Conservation (phyloP, 2,888 invertebrate species). For the Cosmia pyralina region DNA sequence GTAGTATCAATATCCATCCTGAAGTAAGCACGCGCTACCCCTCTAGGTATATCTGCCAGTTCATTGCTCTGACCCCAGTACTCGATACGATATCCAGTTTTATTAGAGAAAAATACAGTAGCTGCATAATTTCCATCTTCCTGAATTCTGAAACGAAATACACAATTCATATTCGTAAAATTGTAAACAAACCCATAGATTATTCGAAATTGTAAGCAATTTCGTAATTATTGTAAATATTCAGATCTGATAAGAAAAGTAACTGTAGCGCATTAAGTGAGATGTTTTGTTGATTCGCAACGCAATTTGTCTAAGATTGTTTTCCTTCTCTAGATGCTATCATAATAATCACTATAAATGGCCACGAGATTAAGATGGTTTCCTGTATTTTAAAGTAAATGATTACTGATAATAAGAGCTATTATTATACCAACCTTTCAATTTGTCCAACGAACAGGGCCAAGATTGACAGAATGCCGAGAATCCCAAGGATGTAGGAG, state of each 20-base stretch:
- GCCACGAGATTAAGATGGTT: constrained; percentile 24
- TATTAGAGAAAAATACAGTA: constrained; percentile 92
- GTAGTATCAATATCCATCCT: constrained; percentile 93
- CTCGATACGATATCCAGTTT: constrained; percentile 93
- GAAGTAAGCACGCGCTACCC: constrained; percentile 94
- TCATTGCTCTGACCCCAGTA: constrained; percentile 95
- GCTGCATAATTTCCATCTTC: constrained; percentile 94
- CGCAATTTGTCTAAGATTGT: constrained; percentile 42
- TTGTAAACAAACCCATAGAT: constrained; percentile 10
- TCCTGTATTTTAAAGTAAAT: constrained; percentile 38
- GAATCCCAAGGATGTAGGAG: constrained; percentile 92
- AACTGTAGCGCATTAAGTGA: constrained; percentile 32
- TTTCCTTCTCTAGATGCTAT: constrained; percentile 26
- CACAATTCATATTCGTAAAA: constrained; percentile 1
- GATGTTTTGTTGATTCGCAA: constrained; percentile 42
- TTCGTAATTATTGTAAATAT: constrained; percentile 27
- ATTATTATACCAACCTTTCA: constrained; percentile 88
- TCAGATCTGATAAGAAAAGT: constrained; percentile 41
- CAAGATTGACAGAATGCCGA: constrained; percentile 92
- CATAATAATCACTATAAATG: constrained; percentile 28
- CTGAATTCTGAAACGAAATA: constrained; percentile 86
- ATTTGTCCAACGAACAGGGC: constrained; percentile 93
- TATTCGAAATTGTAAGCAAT: constrained; percentile 20
- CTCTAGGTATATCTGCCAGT: constrained; percentile 91
- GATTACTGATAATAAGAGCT: constrained; percentile 16